Evolutionary conservation across 1,140 invertebrate genomes (phyloP).

Genomic region (Penaeus chinensis): DNA sequence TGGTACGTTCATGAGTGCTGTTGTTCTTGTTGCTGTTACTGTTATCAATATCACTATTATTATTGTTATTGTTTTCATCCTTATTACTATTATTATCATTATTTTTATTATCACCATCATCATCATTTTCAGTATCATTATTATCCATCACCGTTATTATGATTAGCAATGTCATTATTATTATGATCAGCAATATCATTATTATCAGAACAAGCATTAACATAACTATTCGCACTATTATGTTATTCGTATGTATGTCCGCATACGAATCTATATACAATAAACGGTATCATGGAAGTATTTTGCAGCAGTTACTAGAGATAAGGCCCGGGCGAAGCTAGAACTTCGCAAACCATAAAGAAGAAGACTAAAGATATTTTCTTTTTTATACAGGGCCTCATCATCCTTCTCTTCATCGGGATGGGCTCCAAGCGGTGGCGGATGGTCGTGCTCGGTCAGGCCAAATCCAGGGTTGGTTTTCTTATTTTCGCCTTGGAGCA

Average conservation of each 20-base stretch:
- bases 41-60: neutral
- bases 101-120: no score
- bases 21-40: neutral
- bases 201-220: no score
- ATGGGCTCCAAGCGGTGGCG: conserved; percentile 44
- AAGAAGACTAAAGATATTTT: neutral
- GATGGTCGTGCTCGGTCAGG: conserved; percentile 51
- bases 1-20: conserved; percentile 4
- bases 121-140: no score
- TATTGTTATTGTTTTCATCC: neutral
- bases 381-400: conserved; percentile 19
- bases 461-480: conserved; percentile 34
- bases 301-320: neutral
- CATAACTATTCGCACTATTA: no score
- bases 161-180: no score
- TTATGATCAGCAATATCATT: no score
- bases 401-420: conserved; percentile 57
- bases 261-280: no score
- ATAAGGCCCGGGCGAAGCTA: neutral
- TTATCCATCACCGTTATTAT: no score
- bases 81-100: no score
- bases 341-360: neutral
- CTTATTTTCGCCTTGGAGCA: no score
- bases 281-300: no score
- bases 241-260: no score